These are phyloP conservation scores for Drosophila baimaii DNA, from an alignment of 1,140 invertebrate genomes.

Conservation along the genomic window DNA sequence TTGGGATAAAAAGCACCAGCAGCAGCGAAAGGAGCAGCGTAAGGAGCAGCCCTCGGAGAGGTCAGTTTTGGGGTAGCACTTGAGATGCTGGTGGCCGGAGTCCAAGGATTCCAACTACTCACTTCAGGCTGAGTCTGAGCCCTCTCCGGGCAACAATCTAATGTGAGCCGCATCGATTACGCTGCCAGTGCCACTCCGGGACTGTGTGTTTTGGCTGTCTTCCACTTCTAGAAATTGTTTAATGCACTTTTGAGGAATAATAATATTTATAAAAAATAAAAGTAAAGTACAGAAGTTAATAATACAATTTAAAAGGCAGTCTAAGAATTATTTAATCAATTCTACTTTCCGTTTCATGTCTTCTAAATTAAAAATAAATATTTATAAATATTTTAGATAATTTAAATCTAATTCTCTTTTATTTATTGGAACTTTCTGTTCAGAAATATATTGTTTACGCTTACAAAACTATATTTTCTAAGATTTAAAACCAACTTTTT, in stretches of 20 bases:
- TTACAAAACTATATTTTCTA: neutral
- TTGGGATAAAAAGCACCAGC: slow-evolving; percentile 64
- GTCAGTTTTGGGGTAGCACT: slow-evolving; percentile 53
- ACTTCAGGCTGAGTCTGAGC: slow-evolving; percentile 26
- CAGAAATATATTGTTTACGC: too few relatives aligned
- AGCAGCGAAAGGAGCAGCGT: slow-evolving; percentile 18
- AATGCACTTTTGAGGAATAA: neutral
- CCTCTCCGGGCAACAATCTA: slow-evolving; percentile 46
- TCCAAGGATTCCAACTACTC: slow-evolving; percentile 20
- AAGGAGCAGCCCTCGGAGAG: slow-evolving; percentile 45
- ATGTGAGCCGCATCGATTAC: slow-evolving; percentile 78
- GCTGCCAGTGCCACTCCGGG: slow-evolving; percentile 35
- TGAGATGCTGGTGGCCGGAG: slow-evolving; percentile 57
- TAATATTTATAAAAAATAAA: neutral
- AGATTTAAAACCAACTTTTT: neutral
- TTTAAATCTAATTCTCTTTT: too few relatives aligned
- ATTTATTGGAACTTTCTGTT: too few relatives aligned
- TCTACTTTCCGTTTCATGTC: too few relatives aligned
- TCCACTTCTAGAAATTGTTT: slow-evolving; percentile 4
- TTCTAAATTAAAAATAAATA: too few relatives aligned
- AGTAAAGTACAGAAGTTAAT: neutral
- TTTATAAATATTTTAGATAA: neutral
- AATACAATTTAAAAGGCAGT: neutral
- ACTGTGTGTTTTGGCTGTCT: slow-evolving; percentile 29
- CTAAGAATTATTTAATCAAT: too few relatives aligned